Evolutionary conservation across 2,888 invertebrate species (phyloP).

Genomic region (Pyrrhia umbra): DNA sequence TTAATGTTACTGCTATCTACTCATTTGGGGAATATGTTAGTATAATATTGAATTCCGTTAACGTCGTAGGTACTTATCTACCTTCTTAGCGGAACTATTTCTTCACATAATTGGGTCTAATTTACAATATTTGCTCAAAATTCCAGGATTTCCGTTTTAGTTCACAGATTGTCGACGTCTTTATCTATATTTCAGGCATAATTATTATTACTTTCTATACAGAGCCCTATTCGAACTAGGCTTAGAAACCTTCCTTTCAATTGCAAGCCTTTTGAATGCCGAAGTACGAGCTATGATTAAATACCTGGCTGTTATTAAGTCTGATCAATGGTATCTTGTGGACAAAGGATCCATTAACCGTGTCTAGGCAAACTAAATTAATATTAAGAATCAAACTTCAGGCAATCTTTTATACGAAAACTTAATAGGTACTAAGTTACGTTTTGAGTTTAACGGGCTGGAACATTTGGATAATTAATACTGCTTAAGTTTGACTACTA

Average conservation of each 20-base stretch:
- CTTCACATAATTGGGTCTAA: not conserved
- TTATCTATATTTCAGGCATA: conserved; percentile 27
- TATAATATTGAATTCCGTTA: too few relatives aligned
- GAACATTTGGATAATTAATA: not conserved
- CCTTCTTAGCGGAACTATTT: not conserved
- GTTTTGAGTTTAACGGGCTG: not conserved
- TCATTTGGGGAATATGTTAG: too few relatives aligned
- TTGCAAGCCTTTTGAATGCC: conserved; percentile 37
- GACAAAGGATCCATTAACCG: conserved; percentile 38
- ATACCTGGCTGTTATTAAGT: conserved; percentile 33
- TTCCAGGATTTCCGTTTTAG: conserved; percentile 4
- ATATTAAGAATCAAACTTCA: not conserved
- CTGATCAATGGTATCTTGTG: conserved; percentile 26
- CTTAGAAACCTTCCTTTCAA: conserved; percentile 27
- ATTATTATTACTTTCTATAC: conserved; percentile 45
- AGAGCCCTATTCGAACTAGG: conserved; percentile 10
- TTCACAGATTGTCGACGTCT: conserved; percentile 14
- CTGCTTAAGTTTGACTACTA: not conserved
- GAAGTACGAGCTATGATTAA: conserved; percentile 51
- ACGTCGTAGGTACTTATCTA: too few relatives aligned
- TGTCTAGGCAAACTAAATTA: conserved; percentile 1
- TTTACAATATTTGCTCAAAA: not conserved
- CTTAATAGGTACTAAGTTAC: not conserved
- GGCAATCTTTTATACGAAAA: not conserved
- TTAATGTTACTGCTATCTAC: too few relatives aligned